Evolutionary conservation across 2,888 invertebrate genomes (phyloP), one percentile per base, ranked within the genome.

Genomic region (Pterostichus niger): DNA sequence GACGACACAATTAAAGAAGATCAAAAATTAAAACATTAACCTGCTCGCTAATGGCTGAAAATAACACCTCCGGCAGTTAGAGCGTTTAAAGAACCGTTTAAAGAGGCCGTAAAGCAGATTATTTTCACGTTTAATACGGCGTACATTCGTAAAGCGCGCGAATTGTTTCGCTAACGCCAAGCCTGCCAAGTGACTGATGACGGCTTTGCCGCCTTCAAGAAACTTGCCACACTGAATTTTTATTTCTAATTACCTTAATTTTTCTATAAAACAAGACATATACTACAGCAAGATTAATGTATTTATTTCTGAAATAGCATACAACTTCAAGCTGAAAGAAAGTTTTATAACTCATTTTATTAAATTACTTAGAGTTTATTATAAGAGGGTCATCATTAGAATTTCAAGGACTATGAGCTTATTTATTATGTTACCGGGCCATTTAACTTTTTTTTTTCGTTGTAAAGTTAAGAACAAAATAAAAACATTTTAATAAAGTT

Each of bases 21-120:
- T 81, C 73, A 81, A 73, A 81, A 81, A 81, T 81, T 81, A 81
- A 81, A 81, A 81, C 81, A 71, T 81, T 81, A 81, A 78, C 78
- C 46, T 56, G 78, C 61, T 56, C 44, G 78, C 78, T 78, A 78
- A 78, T 78, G 78, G 78, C 24, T 6, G 44, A 78, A 44, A 59
- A 61, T 78, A 78, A 61, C 78, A 78, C 40, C 78, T 78, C 56
- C 17, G 78, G 59, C 61, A 11, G 61, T 78, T 78, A 78, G 40
- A 61, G 52, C 78, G 61, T 61, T 78, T 78, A 64, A 64, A 40
- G 64, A 40, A 75, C 31, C 75, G 75, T 49, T 75, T 75, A 75
- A 75, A 54, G 52, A 9, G 75, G 24, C 46, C 56, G 59, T 78
- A 78, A 78, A 40, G 78, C 59, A 59, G 78, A 78, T 78, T 61